Conservation (phyloP, 2,888 invertebrate species). For the Ophioninae sp. region DNA sequence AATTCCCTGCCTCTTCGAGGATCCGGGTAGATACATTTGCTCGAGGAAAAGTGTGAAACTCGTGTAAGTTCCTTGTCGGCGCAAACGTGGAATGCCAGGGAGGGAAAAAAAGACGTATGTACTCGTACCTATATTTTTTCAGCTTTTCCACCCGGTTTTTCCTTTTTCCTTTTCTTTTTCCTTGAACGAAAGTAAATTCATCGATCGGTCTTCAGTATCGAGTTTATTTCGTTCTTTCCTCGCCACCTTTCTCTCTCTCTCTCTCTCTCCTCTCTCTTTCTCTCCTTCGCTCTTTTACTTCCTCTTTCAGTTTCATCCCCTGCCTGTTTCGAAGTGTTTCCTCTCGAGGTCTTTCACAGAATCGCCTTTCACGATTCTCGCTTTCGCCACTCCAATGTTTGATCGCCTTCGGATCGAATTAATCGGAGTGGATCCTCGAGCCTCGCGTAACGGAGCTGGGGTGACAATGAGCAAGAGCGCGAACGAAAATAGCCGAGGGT, state of each 20-base stretch:
- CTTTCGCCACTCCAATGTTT: constrained; percentile 43
- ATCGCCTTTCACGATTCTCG: constrained; percentile 32
- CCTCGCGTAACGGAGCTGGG: neutral
- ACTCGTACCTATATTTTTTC: neutral
- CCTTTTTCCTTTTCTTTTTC: neutral
- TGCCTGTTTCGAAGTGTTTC: neutral
- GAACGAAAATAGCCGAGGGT: neutral
- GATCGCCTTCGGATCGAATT: constrained; percentile 51
- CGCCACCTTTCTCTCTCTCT: neutral
- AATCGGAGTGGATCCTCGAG: constrained; percentile 48
- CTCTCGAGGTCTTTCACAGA: neutral
- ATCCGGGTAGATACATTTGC: neutral
- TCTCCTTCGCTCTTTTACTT: neutral
- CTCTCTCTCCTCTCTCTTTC: neutral
- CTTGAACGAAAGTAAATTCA: neutral
- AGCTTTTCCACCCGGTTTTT: neutral
- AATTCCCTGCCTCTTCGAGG: neutral
- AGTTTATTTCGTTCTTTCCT: neutral
- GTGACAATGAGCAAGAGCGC: neutral
- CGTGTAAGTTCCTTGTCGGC: neutral
- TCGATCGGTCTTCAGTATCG: neutral
- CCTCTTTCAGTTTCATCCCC: neutral
- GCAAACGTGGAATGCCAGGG: neutral
- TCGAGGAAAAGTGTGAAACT: neutral
- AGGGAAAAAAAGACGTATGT: neutral